A percentile compares a stretch with the other conserved stretches of the same genome.
Evolutionary conservation across 2,113 vertebrate species (phyloP).

Genomic region (Emydura subglobosa): DNA sequence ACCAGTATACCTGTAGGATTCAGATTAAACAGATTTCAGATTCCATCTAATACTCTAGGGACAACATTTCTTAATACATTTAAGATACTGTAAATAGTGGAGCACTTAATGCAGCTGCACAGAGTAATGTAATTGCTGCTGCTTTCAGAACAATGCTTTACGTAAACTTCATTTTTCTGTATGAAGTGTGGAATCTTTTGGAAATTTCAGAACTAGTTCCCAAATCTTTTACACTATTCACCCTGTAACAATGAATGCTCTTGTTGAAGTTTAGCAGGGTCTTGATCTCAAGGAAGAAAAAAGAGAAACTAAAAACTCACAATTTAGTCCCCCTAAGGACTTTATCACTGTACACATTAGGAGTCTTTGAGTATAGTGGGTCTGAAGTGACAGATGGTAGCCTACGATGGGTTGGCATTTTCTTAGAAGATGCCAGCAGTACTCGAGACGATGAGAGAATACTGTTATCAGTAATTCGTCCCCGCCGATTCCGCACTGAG

Average conservation of each 20-base stretch:
- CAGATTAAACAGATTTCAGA: neutral
- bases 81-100: neutral
- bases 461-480: constrained; percentile 50
- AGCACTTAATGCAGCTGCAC: neutral
- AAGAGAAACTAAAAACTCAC: constrained; percentile 76
- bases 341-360: constrained; percentile 73
- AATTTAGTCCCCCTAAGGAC: constrained; percentile 81
- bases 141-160: neutral
- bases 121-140: neutral
- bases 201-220: neutral
- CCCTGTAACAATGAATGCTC: neutral
- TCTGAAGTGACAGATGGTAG: constrained; percentile 80
- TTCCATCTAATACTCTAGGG: neutral
- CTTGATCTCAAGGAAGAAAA: constrained; percentile 1
- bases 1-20: constrained; percentile 73
- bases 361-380: constrained; percentile 70
- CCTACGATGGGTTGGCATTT: constrained; percentile 64
- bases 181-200: neutral
- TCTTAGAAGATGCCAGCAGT: constrained; percentile 67
- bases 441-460: constrained; percentile 62
- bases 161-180: neutral
- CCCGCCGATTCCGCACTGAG: constrained; percentile 39
- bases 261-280: neutral
- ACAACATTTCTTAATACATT: neutral
- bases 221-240: neutral